phyloP scores from a whole-genome alignment of 2,113 vertebrate species.

The Azemiops feae region DNA sequence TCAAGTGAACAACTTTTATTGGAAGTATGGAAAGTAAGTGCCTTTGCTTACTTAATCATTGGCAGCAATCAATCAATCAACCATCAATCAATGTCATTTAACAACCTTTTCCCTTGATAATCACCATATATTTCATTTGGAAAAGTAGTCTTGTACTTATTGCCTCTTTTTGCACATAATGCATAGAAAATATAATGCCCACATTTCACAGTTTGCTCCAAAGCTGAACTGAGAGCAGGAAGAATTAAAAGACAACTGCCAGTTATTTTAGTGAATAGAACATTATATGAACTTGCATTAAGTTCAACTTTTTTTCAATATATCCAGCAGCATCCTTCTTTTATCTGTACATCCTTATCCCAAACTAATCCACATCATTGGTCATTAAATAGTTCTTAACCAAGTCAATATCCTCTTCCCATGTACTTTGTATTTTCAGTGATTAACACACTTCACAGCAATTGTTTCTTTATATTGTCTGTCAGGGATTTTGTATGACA shows the following conservation, averaged over 20 bases:
- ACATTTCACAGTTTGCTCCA: background rate
- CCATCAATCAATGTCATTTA: background rate
- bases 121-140: background rate
- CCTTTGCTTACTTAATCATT: background rate
- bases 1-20: background rate
- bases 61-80: background rate
- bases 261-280: background rate
- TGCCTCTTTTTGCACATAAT: background rate
- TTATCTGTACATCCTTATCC: background rate
- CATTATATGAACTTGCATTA: background rate
- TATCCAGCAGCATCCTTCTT: background rate
- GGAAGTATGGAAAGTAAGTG: background rate
- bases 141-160: background rate
- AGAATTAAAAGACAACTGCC: background rate
- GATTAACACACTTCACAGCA: background rate
- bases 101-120: background rate
- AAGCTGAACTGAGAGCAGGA: background rate
- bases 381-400: background rate
- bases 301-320: background rate
- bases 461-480: background rate
- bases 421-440: background rate
- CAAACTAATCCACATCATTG: background rate
- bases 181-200: background rate
- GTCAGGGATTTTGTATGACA: background rate
- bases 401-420: background rate